Evolutionary conservation across 2,113 vertebrate genomes (phyloP), one percentile per base, ranked within the genome.

Genomic region (Vireo altiloquus): DNA sequence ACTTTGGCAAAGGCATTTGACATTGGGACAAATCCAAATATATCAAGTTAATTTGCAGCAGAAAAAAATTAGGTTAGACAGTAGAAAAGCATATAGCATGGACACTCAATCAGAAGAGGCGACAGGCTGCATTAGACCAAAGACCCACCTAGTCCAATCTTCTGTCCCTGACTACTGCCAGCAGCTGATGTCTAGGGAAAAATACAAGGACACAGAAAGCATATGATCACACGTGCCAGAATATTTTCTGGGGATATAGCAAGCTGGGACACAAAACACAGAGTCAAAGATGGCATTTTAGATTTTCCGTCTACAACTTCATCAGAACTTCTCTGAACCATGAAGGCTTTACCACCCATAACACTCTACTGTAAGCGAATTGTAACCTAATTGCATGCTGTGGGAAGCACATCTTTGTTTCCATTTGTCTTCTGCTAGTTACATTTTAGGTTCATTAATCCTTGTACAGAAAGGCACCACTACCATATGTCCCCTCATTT

Each of bases 1-100:
- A 77, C 56, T 89, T 65, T 50, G 59, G 63, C 54, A 91, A 94
- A 95, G 42, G 42, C 74, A 74, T 60, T 72, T 81, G 40, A 83
- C 74, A 80, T 39, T 91, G 89, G 68, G 31, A 89, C 37, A 91
- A 83, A 87, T 83, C 72, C 89, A 94, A 90, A 95, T 83, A 81
- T 61, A 83, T 11, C 87, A 89, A 77, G 18, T 90, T 83, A 83
- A 95, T 94, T 74, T 92, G 72, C 72, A 92, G 83, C 15, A 87
- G 71, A 40, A 90, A 82, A 83, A 85, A 93, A 92, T 0, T 28
- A 92, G 80, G 59, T 94, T 90, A 92, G 50, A 83, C 40, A 63
- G 59, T 12, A 87, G 59, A 83, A 91, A 89, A 70, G 54, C 21
- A 92, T 80, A 57, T 21, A 83, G 59, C 39, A 46, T 30, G 16